Percentiles rank a stretch among this genome's conserved stretches.
phyloP scores from a whole-genome alignment of 2,797 vertebrate species.

The Huso huso region DNA sequence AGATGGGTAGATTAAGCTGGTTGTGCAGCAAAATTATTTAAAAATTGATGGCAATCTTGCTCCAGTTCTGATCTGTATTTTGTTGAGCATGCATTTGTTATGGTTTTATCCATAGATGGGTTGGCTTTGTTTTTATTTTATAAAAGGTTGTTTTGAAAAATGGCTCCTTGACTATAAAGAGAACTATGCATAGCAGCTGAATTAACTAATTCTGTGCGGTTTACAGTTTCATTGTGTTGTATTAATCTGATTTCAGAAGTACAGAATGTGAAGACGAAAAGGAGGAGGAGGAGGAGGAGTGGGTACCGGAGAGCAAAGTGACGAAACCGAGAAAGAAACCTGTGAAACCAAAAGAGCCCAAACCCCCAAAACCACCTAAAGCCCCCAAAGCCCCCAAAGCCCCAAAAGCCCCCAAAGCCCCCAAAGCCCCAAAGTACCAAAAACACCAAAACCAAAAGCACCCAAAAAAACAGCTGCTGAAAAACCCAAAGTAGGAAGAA shows the following conservation, averaged over 20 bases:
- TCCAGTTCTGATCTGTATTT: no score
- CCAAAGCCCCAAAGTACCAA: constrained; percentile 29
- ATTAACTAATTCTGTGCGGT: background rate
- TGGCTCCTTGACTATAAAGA: background rate
- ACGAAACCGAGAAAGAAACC: constrained; percentile 38
- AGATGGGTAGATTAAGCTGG: no score
- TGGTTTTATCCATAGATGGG: background rate
- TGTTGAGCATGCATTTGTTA: background rate
- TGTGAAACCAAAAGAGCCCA: constrained; percentile 30
- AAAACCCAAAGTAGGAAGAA: constrained; percentile 27
- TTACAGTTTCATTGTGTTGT: background rate
- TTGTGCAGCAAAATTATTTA: no score
- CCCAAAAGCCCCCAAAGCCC: constrained; percentile 26
- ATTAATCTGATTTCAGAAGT: background rate
- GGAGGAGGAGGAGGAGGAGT: constrained; percentile 69
- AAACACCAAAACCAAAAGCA: constrained; percentile 26
- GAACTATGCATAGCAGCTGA: background rate
- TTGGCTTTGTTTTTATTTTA: background rate
- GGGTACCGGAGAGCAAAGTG: constrained; percentile 53
- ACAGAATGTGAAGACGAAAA: constrained; percentile 34
- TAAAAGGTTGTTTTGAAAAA: no score
- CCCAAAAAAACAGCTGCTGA: constrained; percentile 35
- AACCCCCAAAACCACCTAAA: constrained; percentile 32
- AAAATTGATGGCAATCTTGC: no score
- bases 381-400: constrained; percentile 35